phyloP scores from a whole-genome alignment of 1,140 invertebrate genomes.

The Drosophila fuyamai region DNA sequence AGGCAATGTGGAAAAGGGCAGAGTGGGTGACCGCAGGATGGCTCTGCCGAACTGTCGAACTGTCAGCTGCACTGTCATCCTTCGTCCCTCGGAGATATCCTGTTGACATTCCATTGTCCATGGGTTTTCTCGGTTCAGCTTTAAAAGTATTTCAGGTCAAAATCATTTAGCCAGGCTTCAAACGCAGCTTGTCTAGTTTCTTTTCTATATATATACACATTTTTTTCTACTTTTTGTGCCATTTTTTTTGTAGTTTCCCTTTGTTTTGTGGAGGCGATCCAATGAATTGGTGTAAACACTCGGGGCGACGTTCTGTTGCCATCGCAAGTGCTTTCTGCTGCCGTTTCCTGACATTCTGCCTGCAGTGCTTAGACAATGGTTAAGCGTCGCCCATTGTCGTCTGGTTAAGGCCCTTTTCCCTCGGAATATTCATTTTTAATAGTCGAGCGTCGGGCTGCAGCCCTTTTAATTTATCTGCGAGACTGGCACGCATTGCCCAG shows the following conservation, averaged over 20 bases:
- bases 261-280: constrained; percentile 36
- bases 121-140: constrained; percentile 21
- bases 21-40: constrained; percentile 13
- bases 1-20: neutral
- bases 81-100: constrained; percentile 5
- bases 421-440: constrained; percentile 63
- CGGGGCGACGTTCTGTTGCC: constrained; percentile 59
- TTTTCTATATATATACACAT: constrained; percentile 10
- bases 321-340: constrained; percentile 65
- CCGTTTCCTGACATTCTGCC: constrained; percentile 75
- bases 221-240: neutral
- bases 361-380: constrained; percentile 73
- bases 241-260: constrained; percentile 8
- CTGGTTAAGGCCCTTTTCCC: constrained; percentile 31
- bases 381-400: constrained; percentile 48
- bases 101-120: constrained; percentile 29
- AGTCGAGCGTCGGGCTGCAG: constrained; percentile 47
- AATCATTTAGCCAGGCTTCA: constrained; percentile 25
- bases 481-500: constrained; percentile 60
- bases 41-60: constrained; percentile 26
- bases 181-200: constrained; percentile 18
- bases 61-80: constrained; percentile 37
- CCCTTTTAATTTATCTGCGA: constrained; percentile 68
- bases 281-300: constrained; percentile 72
- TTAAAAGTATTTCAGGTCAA: constrained; percentile 51